phyloP scores from a whole-genome alignment of 2,113 vertebrate species.

The Chionomys nivalis region DNA sequence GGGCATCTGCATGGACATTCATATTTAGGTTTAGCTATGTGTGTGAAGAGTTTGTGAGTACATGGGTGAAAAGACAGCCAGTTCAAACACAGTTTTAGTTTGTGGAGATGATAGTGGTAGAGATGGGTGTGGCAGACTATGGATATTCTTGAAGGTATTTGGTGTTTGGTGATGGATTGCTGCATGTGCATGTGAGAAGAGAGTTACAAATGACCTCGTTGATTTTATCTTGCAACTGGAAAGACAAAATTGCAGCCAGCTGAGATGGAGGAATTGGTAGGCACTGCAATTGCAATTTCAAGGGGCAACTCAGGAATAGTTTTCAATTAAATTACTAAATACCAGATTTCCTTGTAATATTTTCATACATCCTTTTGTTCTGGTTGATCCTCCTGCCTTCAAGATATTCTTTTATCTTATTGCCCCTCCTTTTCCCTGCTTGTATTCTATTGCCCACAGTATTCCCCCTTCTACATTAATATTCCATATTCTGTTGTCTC shows the following conservation, averaged over 20 bases:
- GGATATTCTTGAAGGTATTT: neutral
- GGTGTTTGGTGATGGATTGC: neutral
- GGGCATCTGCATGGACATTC: neutral
- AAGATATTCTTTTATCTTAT: neutral
- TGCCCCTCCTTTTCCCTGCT: neutral
- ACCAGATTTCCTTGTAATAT: neutral
- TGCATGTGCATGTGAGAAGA: neutral
- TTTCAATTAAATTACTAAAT: neutral
- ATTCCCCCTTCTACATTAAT: neutral
- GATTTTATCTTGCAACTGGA: neutral
- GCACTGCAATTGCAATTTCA: neutral
- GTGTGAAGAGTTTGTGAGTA: neutral
- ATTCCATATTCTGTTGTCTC: too few species aligned
- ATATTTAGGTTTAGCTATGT: conserved; percentile 11
- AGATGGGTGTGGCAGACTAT: neutral
- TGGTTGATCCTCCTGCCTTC: neutral
- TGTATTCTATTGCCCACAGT: neutral
- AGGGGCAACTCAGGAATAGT: neutral
- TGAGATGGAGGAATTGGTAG: neutral
- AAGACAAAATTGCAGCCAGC: neutral
- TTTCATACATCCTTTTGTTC: neutral
- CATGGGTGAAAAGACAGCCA: neutral
- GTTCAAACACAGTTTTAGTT: neutral
- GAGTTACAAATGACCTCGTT: neutral
- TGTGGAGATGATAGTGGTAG: neutral